Evolutionary conservation across 2,113 vertebrate species (phyloP).

Genomic region (Myanophis thanlyinensis): DNA sequence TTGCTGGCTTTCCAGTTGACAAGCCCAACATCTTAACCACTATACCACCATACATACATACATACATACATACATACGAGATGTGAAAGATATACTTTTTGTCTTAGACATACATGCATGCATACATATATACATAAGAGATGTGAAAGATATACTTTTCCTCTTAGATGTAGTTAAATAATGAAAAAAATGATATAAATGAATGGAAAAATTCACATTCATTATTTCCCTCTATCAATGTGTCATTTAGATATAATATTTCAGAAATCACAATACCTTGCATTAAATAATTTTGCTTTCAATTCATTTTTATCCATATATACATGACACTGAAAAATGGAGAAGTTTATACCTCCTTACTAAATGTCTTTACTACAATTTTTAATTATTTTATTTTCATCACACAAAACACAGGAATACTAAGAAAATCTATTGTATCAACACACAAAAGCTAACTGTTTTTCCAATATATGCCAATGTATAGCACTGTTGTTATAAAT

Average conservation of each 20-base stretch:
- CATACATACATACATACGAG: not conserved
- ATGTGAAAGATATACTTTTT: not conserved
- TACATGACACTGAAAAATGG: not conserved
- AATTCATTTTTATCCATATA: not conserved
- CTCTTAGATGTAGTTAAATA: not conserved
- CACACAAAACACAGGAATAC: not conserved
- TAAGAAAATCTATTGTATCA: not conserved
- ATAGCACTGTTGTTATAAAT: not conserved
- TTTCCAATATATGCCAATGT: not conserved
- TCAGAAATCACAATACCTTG: constrained; percentile 28
- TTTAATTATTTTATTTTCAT: not conserved
- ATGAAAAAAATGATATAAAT: not conserved
- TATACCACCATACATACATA: too few relatives aligned
- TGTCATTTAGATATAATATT: not conserved
- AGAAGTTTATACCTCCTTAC: not conserved
- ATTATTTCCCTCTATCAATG: not conserved
- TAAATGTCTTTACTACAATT: not conserved
- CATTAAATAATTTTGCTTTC: constrained; percentile 9
- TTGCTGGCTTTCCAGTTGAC: not conserved
- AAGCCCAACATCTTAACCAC: too few relatives aligned
- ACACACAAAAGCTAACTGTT: not conserved
- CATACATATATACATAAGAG: not conserved
- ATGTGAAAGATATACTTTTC: not conserved
- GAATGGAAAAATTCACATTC: not conserved
- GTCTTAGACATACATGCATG: not conserved